These are phyloP conservation scores for Polydrusus tereticollis DNA, from an alignment of 2,888 invertebrate genomes.

Conservation along the genomic window DNA sequence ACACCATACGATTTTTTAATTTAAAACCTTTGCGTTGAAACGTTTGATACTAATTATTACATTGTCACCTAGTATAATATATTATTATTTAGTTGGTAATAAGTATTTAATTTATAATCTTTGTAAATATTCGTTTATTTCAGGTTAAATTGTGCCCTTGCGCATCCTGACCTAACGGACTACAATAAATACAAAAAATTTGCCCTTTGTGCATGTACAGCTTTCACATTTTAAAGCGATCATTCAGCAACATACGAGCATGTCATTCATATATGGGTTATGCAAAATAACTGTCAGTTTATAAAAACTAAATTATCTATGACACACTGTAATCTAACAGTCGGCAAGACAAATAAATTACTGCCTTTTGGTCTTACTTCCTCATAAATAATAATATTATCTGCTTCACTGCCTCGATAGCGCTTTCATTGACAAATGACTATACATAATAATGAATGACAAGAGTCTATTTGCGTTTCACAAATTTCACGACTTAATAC, in stretches of 20 bases:
- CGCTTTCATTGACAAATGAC: slow-evolving; percentile 21
- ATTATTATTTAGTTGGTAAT: too few species aligned
- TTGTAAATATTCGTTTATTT: too few species aligned
- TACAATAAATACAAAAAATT: too few species aligned
- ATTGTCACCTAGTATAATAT: too few species aligned
- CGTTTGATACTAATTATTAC: too few species aligned
- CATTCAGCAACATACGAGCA: background rate
- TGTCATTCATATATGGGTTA: slow-evolving; percentile 1
- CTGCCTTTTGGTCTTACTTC: background rate
- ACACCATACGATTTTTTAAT: too few species aligned
- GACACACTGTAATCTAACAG: slow-evolving; percentile 11
- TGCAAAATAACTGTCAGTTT: slow-evolving; percentile 15
- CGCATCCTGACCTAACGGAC: too few species aligned
- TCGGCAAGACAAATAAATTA: slow-evolving; percentile 18
- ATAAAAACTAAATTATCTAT: slow-evolving; percentile 17
- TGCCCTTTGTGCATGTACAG: background rate
- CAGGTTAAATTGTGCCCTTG: too few species aligned
- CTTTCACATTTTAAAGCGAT: background rate
- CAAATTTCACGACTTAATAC: slow-evolving; percentile 7
- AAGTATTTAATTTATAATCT: too few species aligned
- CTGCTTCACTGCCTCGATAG: slow-evolving; percentile 19
- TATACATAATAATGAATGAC: slow-evolving; percentile 13
- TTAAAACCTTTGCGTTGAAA: too few species aligned
- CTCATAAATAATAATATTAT: slow-evolving; percentile 3
- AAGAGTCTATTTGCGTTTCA: slow-evolving; percentile 8